phyloP scores from a whole-genome alignment of 2,113 vertebrate genomes.

The Heterotilapia buettikoferi region DNA sequence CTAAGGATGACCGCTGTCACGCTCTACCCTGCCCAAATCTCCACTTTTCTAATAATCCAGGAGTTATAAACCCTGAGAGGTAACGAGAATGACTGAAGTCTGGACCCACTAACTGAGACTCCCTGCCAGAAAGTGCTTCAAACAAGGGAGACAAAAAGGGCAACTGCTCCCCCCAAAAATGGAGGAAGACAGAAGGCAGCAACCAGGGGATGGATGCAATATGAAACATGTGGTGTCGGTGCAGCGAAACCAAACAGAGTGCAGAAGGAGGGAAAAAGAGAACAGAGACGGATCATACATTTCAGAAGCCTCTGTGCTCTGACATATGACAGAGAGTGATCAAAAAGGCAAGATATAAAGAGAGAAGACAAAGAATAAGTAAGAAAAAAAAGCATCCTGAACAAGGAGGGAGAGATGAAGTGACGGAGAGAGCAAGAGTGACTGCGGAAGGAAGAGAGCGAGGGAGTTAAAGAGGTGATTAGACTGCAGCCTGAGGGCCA shows the following conservation, averaged over 20 bases:
- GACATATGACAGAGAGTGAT: neutral
- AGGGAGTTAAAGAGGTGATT: conserved; percentile 44
- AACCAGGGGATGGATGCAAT: neutral
- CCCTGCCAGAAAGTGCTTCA: neutral
- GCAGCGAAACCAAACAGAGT: neutral
- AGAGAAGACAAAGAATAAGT: neutral
- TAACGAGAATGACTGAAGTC: neutral
- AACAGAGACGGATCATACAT: neutral
- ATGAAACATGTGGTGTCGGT: neutral
- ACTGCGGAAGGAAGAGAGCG: neutral
- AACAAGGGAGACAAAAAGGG: neutral
- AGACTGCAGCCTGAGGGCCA: conserved; percentile 20
- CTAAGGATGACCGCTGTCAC: neutral
- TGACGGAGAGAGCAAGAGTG: neutral
- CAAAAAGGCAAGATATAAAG: neutral
- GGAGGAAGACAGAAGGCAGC: neutral
- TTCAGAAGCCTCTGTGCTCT: neutral
- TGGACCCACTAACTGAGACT: neutral
- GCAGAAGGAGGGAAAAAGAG: neutral
- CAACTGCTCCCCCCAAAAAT: neutral
- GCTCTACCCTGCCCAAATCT: neutral
- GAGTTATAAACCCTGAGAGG: neutral
- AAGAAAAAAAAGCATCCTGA: neutral
- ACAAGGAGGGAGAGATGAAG: neutral
- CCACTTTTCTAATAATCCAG: neutral